Conservation (phyloP, 1,140 invertebrate genomes). For the Doryteuthis pealeii region DNA sequence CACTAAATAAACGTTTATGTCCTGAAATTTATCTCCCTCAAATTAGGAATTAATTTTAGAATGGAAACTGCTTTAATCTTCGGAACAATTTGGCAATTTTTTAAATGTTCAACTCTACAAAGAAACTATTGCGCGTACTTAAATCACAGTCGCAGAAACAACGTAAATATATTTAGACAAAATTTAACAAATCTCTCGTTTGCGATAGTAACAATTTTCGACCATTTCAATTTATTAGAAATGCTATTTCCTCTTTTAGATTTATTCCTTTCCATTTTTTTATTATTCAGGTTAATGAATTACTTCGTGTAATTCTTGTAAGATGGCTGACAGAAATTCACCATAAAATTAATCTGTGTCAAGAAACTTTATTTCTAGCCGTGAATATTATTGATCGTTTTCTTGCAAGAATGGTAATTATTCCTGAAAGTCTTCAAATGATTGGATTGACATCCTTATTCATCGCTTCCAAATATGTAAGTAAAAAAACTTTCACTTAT, state of each 20-base stretch:
- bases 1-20: too few species aligned
- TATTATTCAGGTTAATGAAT: constrained; percentile 30
- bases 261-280: constrained; percentile 9
- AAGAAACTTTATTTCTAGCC: constrained; percentile 40
- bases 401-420: constrained; percentile 34
- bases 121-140: too few species aligned
- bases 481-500: constrained; percentile 1
- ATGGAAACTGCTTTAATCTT: too few species aligned
- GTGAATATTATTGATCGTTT: constrained; percentile 44
- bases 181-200: background rate
- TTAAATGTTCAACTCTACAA: too few species aligned
- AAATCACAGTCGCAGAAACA: too few species aligned
- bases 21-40: too few species aligned
- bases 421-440: constrained; percentile 36
- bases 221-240: too few species aligned
- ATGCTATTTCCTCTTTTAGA: too few species aligned
- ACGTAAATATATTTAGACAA: too few species aligned
- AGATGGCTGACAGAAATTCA: constrained; percentile 40
- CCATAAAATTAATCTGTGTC: constrained; percentile 33
- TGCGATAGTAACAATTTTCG: too few species aligned
- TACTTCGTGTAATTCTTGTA: constrained; percentile 31
- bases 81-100: too few species aligned
- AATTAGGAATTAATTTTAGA: too few species aligned
- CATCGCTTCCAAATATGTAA: constrained; percentile 43
- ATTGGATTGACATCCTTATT: constrained; percentile 37